Evolutionary conservation across 2,113 vertebrate genomes (phyloP).

Genomic region (Melanocharis versteri): DNA sequence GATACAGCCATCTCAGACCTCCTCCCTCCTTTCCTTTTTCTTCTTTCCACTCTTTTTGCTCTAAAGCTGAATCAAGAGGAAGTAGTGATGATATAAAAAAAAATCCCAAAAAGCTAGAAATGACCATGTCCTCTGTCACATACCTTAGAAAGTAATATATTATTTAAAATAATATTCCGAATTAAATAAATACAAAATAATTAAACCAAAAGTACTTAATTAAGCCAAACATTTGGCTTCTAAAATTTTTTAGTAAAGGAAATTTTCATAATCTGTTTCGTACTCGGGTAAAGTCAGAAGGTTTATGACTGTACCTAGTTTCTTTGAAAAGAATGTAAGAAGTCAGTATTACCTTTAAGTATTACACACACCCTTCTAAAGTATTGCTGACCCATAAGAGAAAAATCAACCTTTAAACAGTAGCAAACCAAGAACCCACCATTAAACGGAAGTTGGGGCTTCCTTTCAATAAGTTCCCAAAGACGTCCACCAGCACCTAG

Average conservation of each 20-base stretch:
- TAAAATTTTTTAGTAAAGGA: neutral
- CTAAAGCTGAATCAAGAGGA: neutral
- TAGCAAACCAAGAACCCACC: constrained; percentile 70
- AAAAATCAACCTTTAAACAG: neutral
- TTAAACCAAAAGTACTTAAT: neutral
- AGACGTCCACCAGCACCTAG: constrained; percentile 91
- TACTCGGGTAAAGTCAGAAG: neutral
- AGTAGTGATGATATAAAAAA: neutral
- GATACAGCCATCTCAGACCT: neutral
- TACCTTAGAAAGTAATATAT: neutral
- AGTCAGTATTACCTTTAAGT: neutral
- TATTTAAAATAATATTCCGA: neutral
- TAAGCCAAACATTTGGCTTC: neutral
- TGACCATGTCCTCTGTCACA: neutral
- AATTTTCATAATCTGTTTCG: neutral
- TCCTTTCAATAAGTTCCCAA: constrained; percentile 91
- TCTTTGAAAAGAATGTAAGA: neutral
- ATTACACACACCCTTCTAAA: neutral
- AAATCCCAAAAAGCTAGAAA: neutral
- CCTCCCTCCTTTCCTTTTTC: neutral
- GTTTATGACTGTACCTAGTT: neutral
- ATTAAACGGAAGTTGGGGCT: constrained; percentile 84
- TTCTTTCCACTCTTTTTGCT: neutral
- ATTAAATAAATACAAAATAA: neutral
- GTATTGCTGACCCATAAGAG: neutral